Percentiles rank a stretch among this genome's conserved stretches.
Evolutionary conservation across 2,797 vertebrate species (phyloP).

Genomic region (Eulemur mongoz): DNA sequence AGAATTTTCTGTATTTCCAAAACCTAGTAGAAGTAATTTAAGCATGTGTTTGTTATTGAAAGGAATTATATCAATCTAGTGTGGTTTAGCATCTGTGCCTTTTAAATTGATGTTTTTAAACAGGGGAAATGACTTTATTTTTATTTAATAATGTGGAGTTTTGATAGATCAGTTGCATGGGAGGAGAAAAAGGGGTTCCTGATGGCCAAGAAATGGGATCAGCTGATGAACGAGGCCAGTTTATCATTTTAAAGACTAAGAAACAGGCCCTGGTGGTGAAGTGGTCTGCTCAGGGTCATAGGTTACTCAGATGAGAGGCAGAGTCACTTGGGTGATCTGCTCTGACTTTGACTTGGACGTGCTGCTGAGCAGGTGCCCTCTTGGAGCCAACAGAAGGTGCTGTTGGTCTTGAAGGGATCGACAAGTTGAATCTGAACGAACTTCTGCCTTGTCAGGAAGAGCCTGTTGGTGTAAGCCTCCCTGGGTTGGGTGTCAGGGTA

Average conservation of each 20-base stretch:
- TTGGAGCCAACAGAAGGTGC: background rate
- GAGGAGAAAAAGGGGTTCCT: background rate
- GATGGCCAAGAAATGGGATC: background rate
- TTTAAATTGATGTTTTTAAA: constrained; percentile 24
- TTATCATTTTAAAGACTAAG: background rate
- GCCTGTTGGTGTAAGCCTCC: background rate
- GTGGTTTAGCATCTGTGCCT: background rate
- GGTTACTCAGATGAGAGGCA: background rate
- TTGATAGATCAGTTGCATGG: background rate
- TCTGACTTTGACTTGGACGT: background rate
- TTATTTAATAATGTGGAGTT: background rate
- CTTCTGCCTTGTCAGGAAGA: background rate
- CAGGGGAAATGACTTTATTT: background rate
- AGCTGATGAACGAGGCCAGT: background rate
- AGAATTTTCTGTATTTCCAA: background rate
- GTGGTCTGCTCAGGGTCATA: background rate
- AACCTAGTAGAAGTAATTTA: background rate
- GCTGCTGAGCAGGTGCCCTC: background rate
- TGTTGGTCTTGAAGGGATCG: background rate
- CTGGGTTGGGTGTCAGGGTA: background rate
- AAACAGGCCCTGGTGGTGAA: background rate
- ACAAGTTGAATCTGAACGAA: background rate
- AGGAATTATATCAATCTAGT: background rate
- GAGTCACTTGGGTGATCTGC: background rate
- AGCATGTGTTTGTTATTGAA: background rate